Conservation (phyloP, 2,113 vertebrate genomes). For the Aegotheles bennettii region DNA sequence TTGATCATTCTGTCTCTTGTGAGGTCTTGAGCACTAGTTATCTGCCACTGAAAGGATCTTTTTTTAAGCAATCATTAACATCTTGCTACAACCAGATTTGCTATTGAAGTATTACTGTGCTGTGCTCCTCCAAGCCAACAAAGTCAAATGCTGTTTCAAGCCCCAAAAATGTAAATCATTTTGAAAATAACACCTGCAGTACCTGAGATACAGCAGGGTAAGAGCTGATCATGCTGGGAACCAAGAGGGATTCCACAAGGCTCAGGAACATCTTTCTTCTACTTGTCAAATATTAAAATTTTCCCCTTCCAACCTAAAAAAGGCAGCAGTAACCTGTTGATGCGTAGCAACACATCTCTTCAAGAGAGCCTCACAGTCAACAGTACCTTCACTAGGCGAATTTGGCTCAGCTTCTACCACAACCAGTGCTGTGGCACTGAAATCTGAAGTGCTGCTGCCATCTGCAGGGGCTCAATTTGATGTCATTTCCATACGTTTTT, state of each 20-base stretch:
- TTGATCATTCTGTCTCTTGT: neutral
- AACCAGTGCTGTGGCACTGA: conserved; percentile 9
- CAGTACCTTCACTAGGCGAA: neutral
- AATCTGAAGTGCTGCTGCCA: conserved; percentile 78
- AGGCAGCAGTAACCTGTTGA: neutral
- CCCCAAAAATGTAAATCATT: neutral
- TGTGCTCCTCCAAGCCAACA: neutral
- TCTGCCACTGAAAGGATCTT: neutral
- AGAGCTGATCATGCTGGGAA: neutral
- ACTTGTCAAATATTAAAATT: neutral
- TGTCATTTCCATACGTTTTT: neutral
- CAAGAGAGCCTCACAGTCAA: neutral
- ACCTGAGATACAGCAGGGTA: neutral
- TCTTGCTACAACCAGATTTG: neutral
- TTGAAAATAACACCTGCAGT: neutral
- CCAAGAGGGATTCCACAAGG: neutral
- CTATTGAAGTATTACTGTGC: neutral
- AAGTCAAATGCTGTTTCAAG: neutral
- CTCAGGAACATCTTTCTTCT: neutral
- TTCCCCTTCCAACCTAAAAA: neutral
- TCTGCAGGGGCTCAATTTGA: conserved; percentile 68
- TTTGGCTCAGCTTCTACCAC: neutral
- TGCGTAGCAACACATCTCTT: neutral
- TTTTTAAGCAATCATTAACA: neutral
- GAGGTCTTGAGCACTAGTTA: neutral